These are phyloP conservation scores for Atrina japonica DNA, from an alignment of 2,888 invertebrate species.

Conservation along the genomic window DNA sequence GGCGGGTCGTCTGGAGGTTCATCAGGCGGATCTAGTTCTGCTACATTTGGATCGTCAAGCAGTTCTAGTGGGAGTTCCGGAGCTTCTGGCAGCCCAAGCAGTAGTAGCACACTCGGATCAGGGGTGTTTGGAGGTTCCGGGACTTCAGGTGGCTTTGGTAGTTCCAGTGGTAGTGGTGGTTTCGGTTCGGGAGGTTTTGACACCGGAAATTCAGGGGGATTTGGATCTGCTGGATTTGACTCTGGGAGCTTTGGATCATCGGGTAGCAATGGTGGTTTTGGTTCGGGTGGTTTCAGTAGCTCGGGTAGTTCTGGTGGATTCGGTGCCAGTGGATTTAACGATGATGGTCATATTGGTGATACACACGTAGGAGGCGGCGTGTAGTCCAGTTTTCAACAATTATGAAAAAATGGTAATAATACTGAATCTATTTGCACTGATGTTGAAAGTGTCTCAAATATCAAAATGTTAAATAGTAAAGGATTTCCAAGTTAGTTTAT, in stretches of 20 bases:
- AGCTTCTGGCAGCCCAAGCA: background rate
- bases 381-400: too few relatives aligned
- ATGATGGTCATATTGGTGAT: too few relatives aligned
- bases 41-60: constrained; percentile 11
- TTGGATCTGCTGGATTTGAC: constrained; percentile 1
- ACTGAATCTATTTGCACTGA: too few relatives aligned
- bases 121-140: too few relatives aligned
- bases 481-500: too few relatives aligned
- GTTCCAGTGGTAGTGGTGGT: background rate
- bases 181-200: background rate
- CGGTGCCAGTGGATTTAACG: too few relatives aligned
- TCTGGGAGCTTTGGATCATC: background rate
- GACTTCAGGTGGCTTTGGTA: constrained; percentile 5
- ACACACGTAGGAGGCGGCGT: constrained; percentile 8
- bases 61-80: background rate
- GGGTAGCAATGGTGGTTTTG: background rate
- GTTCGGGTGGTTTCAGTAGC: background rate
- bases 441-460: too few relatives aligned
- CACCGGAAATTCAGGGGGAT: constrained; percentile 8
- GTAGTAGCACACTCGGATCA: constrained; percentile 3
- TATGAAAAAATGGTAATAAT: too few relatives aligned
- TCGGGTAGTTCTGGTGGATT: background rate
- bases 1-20: background rate
- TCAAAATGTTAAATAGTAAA: too few relatives aligned
- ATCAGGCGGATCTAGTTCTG: constrained; percentile 5